Conservation (phyloP, 1,140 invertebrate species). For the Pachyrhynchus sulphureomaculatus region DNA sequence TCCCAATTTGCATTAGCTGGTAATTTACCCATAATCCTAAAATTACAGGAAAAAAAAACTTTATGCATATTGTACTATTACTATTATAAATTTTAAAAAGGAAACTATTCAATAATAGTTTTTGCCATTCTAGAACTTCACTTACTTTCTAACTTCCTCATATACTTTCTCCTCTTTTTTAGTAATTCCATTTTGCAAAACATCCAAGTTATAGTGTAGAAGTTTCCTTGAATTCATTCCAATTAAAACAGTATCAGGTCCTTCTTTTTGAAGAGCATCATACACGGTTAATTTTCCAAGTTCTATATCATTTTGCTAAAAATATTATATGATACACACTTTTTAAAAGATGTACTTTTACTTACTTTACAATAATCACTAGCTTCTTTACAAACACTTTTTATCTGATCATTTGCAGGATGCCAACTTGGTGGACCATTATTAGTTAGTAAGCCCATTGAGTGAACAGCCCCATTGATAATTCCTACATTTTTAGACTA, state of each 20-base stretch:
- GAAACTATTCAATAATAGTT: conserved; percentile 10
- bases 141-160: conserved; percentile 53
- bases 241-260: conserved; percentile 64
- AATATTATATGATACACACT: not conserved
- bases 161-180: conserved; percentile 62
- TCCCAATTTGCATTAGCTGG: conserved; percentile 56
- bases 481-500: conserved; percentile 63
- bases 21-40: conserved; percentile 51
- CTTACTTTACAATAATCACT: conserved; percentile 65
- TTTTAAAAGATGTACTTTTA: not conserved
- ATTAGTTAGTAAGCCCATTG: conserved; percentile 80
- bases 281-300: conserved; percentile 71
- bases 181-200: conserved; percentile 60
- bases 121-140: not conserved
- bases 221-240: conserved; percentile 67
- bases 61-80: not conserved
- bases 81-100: conserved; percentile 17
- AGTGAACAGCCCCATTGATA: conserved; percentile 78
- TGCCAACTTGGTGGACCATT: conserved; percentile 80
- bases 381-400: conserved; percentile 63
- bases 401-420: conserved; percentile 69
- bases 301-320: conserved; percentile 63
- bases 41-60: conserved; percentile 16
- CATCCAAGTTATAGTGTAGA: conserved; percentile 63
- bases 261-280: conserved; percentile 60